These are phyloP conservation scores for Eidolon helvum DNA, from an alignment of 2,113 vertebrate genomes.

Conservation along the genomic window DNA sequence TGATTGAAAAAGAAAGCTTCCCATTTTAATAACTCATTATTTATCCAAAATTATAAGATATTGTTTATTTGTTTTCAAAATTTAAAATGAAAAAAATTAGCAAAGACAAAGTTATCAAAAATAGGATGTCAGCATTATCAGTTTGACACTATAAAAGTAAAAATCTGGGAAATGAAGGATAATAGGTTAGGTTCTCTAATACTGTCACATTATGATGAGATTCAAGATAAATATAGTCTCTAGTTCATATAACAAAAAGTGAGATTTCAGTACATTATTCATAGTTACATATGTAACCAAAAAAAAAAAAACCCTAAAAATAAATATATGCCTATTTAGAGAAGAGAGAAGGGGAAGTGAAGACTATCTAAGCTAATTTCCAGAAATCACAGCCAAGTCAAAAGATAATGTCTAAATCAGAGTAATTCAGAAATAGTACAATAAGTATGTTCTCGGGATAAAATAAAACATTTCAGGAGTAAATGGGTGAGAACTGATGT, in stretches of 20 bases:
- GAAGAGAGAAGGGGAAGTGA: background rate
- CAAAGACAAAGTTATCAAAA: background rate
- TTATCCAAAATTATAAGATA: background rate
- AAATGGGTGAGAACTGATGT: background rate
- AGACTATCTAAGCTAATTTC: background rate
- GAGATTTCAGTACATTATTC: background rate
- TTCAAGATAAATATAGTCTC: background rate
- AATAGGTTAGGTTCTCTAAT: too few relatives aligned
- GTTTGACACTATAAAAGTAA: background rate
- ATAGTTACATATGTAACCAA: background rate
- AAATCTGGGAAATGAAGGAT: background rate
- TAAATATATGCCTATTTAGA: background rate
- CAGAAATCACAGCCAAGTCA: background rate
- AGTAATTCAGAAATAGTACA: background rate
- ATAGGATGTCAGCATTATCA: background rate
- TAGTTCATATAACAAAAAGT: background rate
- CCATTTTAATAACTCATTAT: background rate
- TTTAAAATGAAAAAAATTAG: background rate
- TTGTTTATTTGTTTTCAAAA: background rate
- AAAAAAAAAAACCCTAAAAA: background rate
- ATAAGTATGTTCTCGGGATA: background rate
- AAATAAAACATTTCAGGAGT: background rate
- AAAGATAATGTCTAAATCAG: background rate
- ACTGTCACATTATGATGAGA: background rate
- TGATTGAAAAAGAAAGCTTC: background rate